Evolutionary conservation across 2,888 invertebrate genomes (phyloP), one percentile per base, ranked within the genome.

Genomic region (Amiota communis): DNA sequence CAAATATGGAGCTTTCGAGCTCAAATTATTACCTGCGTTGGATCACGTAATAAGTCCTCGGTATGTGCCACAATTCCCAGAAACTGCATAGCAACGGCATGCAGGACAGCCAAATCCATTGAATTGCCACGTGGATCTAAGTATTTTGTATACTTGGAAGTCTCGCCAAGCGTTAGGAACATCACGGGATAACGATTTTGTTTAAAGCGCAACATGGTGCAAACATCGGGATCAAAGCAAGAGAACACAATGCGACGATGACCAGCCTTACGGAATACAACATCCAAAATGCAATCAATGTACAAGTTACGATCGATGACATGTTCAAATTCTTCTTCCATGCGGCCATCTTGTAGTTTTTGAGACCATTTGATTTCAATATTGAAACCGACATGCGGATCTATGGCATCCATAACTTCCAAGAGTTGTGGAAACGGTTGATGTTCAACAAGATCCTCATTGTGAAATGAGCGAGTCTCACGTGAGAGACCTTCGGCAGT

Each of bases 301-400:
- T 97, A 99, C 73, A 94, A 91, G 89, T 99, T 99, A 87, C 97
- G 93, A 90, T 99, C 99, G 80, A 96, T 94, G 17, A 87, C 86
- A 89, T 96, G 94, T 87, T 96, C 94, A 88, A 96, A 94, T 86
- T 95, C 94, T 74, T 97, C 91, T 89, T 98, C 98, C 90, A 94
- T 95, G 13, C 95, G 94, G 48, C 97, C 97, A 89, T 97, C 96
- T 90, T 93, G 91, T 74, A 95, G 89, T 84, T 95, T 93, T 94
- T 98, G 97, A 0, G 97, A 97, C 95, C 98, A 99, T 89, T 99
- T 99, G 67, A 99, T 93, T 91, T 99, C 99, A 74, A 99, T 94
- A 90, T 99, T 99, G 88, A 98, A 98, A 0, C 99, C 99, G 57
- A 97, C 95, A 88, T 96, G 94, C 4, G 92, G 91, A 87, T 97